These are phyloP conservation scores for Tiliacea aurago DNA, from an alignment of 2,888 invertebrate genomes.

Conservation along the genomic window DNA sequence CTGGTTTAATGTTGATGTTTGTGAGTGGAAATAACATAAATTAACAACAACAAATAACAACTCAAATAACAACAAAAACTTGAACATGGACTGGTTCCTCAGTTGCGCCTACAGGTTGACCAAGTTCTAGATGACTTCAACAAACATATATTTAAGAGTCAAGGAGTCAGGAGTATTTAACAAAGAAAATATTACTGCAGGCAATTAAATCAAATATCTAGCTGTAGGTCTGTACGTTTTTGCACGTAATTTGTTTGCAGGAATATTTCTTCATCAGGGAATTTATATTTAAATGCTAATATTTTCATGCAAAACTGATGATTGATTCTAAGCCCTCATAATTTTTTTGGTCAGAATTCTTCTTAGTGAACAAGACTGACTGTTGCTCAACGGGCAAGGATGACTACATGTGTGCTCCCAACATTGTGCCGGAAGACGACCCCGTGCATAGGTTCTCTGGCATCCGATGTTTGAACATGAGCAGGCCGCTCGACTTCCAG, in stretches of 20 bases:
- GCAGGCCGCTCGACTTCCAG: slow-evolving; percentile 72
- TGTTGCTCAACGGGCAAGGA: slow-evolving; percentile 44
- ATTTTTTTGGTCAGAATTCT: neutral
- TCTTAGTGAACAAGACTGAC: slow-evolving; percentile 21
- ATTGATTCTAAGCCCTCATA: neutral
- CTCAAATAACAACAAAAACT: no score
- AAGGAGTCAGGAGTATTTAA: no score
- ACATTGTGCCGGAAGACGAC: slow-evolving; percentile 68
- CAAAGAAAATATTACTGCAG: neutral
- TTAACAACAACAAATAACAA: no score
- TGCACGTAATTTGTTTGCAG: neutral
- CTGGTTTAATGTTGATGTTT: neutral
- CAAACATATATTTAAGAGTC: no score
- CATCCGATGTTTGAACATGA: slow-evolving; percentile 72
- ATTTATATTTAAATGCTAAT: neutral
- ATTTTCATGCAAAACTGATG: neutral
- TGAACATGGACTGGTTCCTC: no score
- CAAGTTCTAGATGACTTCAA: no score
- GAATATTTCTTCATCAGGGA: neutral
- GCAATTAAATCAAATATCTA: neutral
- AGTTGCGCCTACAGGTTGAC: neutral
- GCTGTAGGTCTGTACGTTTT: neutral
- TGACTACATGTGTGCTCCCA: slow-evolving; percentile 68
- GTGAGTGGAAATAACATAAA: no score
- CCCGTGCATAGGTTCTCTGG: slow-evolving; percentile 72